These are phyloP conservation scores for Ecdyonurus torrentis DNA, from an alignment of 2,888 invertebrate genomes.

Conservation along the genomic window DNA sequence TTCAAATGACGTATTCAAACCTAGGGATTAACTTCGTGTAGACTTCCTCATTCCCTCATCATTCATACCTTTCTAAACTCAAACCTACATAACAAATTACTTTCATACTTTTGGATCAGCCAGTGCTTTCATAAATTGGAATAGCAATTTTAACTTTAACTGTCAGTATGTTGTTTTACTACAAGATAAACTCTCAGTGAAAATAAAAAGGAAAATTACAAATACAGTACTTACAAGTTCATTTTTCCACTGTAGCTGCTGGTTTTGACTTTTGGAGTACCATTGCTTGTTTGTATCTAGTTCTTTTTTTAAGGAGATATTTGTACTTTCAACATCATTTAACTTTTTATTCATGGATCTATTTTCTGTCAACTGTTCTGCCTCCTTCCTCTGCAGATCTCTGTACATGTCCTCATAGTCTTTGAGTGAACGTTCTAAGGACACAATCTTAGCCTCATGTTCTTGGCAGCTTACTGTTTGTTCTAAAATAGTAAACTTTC, in stretches of 20 bases:
- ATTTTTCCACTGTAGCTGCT: background rate
- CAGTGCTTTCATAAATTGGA: too few relatives aligned
- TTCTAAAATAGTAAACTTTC: background rate
- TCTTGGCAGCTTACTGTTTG: background rate
- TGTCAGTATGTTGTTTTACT: too few relatives aligned
- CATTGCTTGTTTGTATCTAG: background rate
- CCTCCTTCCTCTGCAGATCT: background rate
- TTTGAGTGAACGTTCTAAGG: background rate
- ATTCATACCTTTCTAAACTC: too few relatives aligned
- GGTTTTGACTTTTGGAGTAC: background rate
- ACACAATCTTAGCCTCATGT: too few relatives aligned
- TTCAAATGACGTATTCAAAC: too few relatives aligned
- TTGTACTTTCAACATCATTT: background rate
- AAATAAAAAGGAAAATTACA: too few relatives aligned
- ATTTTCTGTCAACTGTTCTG: background rate
- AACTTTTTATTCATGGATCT: background rate
- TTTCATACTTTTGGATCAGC: too few relatives aligned
- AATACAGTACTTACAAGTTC: slow-evolving; percentile 1
- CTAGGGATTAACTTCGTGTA: too few relatives aligned
- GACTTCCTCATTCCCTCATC: too few relatives aligned
- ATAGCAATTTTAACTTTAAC: too few relatives aligned
- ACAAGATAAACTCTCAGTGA: too few relatives aligned
- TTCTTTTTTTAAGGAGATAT: background rate
- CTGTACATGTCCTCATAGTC: background rate
- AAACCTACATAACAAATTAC: too few relatives aligned